Conservation (phyloP, 2,888 invertebrate species). For the Eupithecia abbreviata region DNA sequence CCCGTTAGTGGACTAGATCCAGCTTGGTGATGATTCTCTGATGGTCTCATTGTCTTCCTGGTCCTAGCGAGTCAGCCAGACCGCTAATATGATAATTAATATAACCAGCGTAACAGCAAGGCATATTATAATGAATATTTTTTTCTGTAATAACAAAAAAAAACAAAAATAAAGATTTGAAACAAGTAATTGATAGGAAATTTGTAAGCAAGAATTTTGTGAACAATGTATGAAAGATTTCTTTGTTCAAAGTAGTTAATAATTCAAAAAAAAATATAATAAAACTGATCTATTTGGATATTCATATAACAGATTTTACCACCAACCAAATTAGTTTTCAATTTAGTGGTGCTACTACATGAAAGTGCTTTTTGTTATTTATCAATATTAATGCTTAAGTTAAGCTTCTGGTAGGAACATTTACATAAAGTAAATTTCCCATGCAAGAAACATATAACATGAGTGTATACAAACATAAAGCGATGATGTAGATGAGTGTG, state of each 20-base stretch:
- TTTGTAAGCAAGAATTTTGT: not conserved
- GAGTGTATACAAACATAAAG: conserved; percentile 7
- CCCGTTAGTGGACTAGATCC: conserved; percentile 19
- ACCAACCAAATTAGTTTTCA: not conserved
- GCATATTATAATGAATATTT: conserved; percentile 94
- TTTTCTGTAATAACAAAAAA: conserved; percentile 90
- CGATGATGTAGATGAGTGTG: conserved; percentile 12
- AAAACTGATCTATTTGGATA: not conserved
- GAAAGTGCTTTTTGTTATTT: not conserved
- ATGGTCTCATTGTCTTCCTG: conserved; percentile 53
- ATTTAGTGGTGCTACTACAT: not conserved
- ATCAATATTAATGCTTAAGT: not conserved
- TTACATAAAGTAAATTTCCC: not conserved
- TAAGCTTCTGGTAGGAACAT: not conserved
- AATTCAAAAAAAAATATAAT: not conserved
- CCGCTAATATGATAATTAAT: conserved; percentile 88
- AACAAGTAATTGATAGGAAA: not conserved
- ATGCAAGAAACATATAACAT: conserved; percentile 3
- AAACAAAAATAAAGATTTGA: not conserved
- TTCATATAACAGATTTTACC: not conserved
- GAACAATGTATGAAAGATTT: not conserved
- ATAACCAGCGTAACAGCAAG: conserved; percentile 90
- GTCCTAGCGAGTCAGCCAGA: conserved; percentile 60
- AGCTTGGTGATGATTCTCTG: conserved; percentile 45
- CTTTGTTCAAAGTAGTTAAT: not conserved